Base-by-base conservation (phyloP, 2,888 invertebrate species). In the Harpalus rubripes region DNA sequence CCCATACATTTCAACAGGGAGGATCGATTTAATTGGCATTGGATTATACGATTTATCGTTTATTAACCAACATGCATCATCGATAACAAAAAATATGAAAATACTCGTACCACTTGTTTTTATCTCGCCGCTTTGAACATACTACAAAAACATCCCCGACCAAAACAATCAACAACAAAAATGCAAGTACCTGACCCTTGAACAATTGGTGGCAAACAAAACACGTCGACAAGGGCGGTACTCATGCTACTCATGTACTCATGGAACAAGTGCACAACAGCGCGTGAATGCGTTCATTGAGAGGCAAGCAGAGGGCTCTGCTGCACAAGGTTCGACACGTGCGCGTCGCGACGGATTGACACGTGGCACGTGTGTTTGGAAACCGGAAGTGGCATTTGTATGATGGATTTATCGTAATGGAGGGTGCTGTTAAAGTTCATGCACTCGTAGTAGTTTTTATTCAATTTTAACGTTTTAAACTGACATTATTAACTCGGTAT, bases 181-280 rank as follows among this genome's bases (percentile, higher is more conserved):
- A 68, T 59, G 16, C 68, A 39, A 18, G 26, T n/a, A 39, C 26
- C 68, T 18, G 32, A 12, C 63, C 68, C 68, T 32, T 68, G n/a
- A 68, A 63, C 18, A 26, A 15, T 32, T 12, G 10, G 26, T 32
- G 63, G 18, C 18, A 41, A 18, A 74, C 44, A 74, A 74, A 74
- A 74, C 44, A 16, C 72, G 15, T n/a, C 39, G 39, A 15, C 65
- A 41, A 41, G 39, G 7, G 68, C 63, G 32, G 32, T 32, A 32
- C 32, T 32, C 32, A 7, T 16, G 59, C 15, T 15, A 16, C 63
- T 52, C 44, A 52, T 52, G 44, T 52, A 2, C 44, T 52, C 44
- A 44, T 74, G 44, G 41, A 74, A 74, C 72, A 74, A 74, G 72
- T 74, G 72, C 72, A 74, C 16, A 44, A 74, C 18, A 74, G 72